Percentiles rank a stretch among this genome's conserved stretches.
Conservation (phyloP, 37 sponge, comb jelly and placozoan genomes). For the Beroe forskalii region DNA sequence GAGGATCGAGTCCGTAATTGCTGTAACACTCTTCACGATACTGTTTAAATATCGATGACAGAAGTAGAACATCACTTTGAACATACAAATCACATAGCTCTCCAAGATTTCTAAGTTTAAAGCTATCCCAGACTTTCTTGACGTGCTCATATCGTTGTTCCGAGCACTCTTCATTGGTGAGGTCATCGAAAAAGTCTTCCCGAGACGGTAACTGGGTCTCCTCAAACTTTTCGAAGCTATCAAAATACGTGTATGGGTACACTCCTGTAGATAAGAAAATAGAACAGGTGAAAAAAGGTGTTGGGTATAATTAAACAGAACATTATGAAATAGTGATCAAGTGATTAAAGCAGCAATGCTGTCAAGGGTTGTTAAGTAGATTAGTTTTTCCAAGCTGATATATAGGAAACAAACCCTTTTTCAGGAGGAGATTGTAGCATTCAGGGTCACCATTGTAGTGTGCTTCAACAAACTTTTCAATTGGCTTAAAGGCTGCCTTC, state of each 20-base stretch:
- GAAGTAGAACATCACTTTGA: background rate
- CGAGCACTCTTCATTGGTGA: background rate
- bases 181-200: background rate
- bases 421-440: background rate
- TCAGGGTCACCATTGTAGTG: background rate
- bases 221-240: background rate
- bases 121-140: background rate
- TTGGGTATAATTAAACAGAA: too few species aligned
- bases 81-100: background rate
- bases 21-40: background rate
- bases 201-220: background rate
- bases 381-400: too few species aligned
- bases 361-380: too few species aligned
- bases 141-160: background rate
- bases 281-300: too few species aligned
- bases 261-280: background rate
- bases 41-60: background rate
- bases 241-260: background rate
- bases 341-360: too few species aligned
- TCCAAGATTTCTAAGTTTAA: background rate
- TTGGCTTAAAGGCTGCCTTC: background rate
- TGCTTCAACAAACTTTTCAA: background rate
- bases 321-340: too few species aligned
- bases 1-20: background rate
- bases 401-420: background rate